Base-by-base conservation (phyloP, 2,113 vertebrate genomes). In the Ammodytes marinus region DNA sequence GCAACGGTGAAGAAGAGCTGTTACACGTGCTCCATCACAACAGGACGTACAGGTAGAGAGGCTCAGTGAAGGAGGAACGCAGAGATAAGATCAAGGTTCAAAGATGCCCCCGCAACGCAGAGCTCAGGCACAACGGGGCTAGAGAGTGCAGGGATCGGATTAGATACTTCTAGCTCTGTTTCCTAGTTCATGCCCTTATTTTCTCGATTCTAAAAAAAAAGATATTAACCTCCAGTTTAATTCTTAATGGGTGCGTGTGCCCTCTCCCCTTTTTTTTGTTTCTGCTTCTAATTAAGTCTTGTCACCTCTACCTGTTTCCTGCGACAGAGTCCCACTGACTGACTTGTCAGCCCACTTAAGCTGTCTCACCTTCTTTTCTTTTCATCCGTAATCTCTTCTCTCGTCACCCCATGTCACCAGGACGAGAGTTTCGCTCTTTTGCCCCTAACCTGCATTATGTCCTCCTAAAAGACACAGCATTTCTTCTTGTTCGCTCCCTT, bases 1-100 rank as follows among this genome's bases (percentile, higher is more conserved):
- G 63, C 76, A 78, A 57, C 53, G 55, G 73, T 9, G 64, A 45
- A 75, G 76, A 66, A 43, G 74, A 69, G 80, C 68, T 69, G 74
- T 77, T 77, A 55, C 69, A 77, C 68, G 58, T 67, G 69, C 84
- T 79, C 79, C 86, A 55, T 93, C 89, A 58, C 90, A 67, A 80
- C 87, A 73, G 91, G 84, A 76, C 52, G 37, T 58, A 19, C 68
- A 86, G 82, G 85, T 80, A 43, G 82, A 81, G 86, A 77, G 82
- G 87, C 83, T 88, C 77, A 80, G 85, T 47, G 70, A 35, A 45
- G 74, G 74, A 73, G 77, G 64, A 61, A 63, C 46, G 42, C 61
- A 17, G 67, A 82, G 88, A 77, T 65, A 55, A 79, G 82, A 90
- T 83, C 80, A 76, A 74, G 84, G 82, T 82, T 89, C 84, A 86